These are phyloP conservation scores for Dendrocincla tyrannina DNA, from an alignment of 2,797 vertebrate species.

Conservation along the genomic window DNA sequence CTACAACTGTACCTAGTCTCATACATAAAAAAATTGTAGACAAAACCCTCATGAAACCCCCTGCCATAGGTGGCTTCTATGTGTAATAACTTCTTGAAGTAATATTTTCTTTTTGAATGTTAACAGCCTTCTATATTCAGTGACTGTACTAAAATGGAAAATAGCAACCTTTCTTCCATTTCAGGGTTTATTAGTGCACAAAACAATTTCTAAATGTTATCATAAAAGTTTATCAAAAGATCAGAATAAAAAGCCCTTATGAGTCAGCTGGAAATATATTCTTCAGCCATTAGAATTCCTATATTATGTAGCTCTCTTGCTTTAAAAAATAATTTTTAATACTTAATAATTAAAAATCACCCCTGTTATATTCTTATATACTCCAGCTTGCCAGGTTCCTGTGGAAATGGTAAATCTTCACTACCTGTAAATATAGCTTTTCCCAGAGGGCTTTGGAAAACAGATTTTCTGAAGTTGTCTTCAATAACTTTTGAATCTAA, in stretches of 20 bases:
- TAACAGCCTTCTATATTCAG: not conserved
- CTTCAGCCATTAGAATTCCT: not conserved
- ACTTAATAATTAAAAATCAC: not conserved
- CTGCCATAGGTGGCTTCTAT: not conserved
- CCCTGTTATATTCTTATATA: not conserved
- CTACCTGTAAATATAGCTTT: not conserved
- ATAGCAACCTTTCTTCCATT: not conserved
- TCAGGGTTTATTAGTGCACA: not conserved
- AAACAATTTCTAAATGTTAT: not conserved
- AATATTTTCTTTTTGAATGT: not conserved
- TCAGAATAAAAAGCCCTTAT: not conserved
- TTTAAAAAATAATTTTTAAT: not conserved
- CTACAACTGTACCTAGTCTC: not conserved
- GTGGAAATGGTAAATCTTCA: not conserved
- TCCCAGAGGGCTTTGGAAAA: not conserved
- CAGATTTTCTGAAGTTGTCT: not conserved
- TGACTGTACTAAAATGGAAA: not conserved
- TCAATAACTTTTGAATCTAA: not conserved
- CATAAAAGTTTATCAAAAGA: not conserved
- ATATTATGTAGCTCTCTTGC: not conserved
- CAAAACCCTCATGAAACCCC: not conserved
- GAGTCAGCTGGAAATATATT: not conserved
- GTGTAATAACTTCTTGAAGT: not conserved
- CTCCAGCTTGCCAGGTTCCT: not conserved
- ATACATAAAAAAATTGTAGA: not conserved